Evolutionary conservation across 1,140 invertebrate genomes (phyloP), one percentile per base, ranked within the genome.

Genomic region (Hirudo medicinalis): DNA sequence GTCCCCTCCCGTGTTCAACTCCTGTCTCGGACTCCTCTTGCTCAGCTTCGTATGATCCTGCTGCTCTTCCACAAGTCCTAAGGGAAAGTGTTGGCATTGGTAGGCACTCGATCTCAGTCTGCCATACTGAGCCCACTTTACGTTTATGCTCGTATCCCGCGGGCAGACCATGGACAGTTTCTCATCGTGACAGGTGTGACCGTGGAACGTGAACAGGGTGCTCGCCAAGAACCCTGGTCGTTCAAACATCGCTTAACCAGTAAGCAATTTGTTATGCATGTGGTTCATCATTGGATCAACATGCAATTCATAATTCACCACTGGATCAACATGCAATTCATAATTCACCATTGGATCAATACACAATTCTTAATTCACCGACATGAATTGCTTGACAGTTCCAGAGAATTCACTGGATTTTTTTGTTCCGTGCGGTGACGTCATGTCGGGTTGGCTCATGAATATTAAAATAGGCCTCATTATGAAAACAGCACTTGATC

Each of bases 181-280:
- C 77, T 94, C 89, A 70, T 90, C 89, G 78, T 94, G 90, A 81
- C 92, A 95, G 4, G 89, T 88, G 6, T 88, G 89, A 76, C 88
- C 86, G 80, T 94, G 90, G 82, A 91, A 91, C 70, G 91, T 93
- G 76, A 89, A 86, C 74, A 95, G 83, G 20, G 91, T 93, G 54
- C 90, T 90, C 77, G 90, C 88, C 74, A 94, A 86, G 71, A 92
- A 85, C 77, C 90, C 91, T 94, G 85, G 57, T 25, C 1, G 54
- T 3, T n/a, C 20, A 9, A n/a, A 3, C 20, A n/a, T n/a, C 20
- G 20, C 5, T n/a, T 57, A 9, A 57, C 9, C 20, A 57, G 5
- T n/a, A 57, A n/a, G 54, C 20, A n/a, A 9, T n/a, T 57, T 57
- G 25, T 25, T n/a, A 4, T 25, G 20, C 2, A 3, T 20, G 9